Base-by-base conservation (phyloP, 1,140 invertebrate genomes). In the Probaryconus sp. region DNA sequence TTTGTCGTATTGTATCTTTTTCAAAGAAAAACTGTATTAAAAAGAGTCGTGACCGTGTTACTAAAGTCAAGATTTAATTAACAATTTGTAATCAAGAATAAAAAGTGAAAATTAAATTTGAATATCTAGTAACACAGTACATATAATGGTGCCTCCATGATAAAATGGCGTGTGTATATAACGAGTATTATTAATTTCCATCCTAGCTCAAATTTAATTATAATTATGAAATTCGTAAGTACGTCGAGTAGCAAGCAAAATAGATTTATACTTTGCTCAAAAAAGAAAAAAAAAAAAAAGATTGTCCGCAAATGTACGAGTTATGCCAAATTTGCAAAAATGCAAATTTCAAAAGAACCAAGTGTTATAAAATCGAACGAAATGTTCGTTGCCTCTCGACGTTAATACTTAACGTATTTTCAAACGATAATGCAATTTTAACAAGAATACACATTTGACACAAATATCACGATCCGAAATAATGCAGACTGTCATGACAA, bases 401-500 rank as follows among this genome's bases (percentile, higher is more conserved):
- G n/a, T 5, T 30, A 16, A 31, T 56, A 48, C 43, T 56, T 30
- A 71, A 63, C 50, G 40, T 63, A 63, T 35, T 2, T 63, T 43
- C 47, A 38, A 7, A 71, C 47, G 35, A 61, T 31, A 67, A 67
- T 73, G 61, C 69, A 73, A 53, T 60, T 58, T 73, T 43, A 64
- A 72, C 53, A 60, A 53, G 24, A 40, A 73, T 53, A 61, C 33
- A 73, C 47, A 65, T 61, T 53, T 65, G 69, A 61, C 61, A 73
- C 55, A 67, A 71, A 71, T 73, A 53, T 53, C 47, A 73, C 69
- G 61, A 73, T 47, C 69, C 61, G 53, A 60, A 60, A 73, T 65
- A 65, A 73, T 65, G 60, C 61, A 73, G 24, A 58, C 65, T 45
- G 48, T 67, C 51, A 48, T 65, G 45, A 65, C 60, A 72, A 30